These are phyloP conservation scores for Cyanoramphus novaezelandiae DNA, from an alignment of 2,113 vertebrate genomes.

Conservation along the genomic window DNA sequence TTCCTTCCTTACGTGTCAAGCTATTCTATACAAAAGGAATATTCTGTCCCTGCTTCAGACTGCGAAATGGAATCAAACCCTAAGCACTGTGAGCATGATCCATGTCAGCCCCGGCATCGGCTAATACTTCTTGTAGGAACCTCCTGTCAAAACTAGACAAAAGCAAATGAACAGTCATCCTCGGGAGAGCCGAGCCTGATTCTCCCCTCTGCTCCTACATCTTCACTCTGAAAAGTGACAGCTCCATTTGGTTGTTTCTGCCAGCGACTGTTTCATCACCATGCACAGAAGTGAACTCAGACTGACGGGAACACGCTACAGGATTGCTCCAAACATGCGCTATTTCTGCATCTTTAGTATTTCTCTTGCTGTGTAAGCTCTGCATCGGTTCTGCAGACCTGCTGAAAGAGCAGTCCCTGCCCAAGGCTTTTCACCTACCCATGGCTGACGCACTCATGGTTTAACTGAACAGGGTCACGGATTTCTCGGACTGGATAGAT, in stretches of 20 bases:
- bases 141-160: not conserved
- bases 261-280: not conserved
- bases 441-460: not conserved
- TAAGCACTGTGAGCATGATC: not conserved
- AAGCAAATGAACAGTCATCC: not conserved
- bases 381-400: not conserved
- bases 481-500: not conserved
- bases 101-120: not conserved
- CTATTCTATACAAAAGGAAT: not conserved
- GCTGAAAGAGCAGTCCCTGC: not conserved
- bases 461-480: not conserved
- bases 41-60: not conserved
- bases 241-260: not conserved
- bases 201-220: not conserved
- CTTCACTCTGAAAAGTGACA: not conserved
- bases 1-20: not conserved
- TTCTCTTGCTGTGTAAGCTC: not conserved
- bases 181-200: not conserved
- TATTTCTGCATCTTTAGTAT: rapidly evolving
- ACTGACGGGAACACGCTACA: rapidly evolving
- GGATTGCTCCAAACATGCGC: not conserved
- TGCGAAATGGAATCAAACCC: not conserved
- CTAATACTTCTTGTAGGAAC: not conserved
- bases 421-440: not conserved
- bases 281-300: rapidly evolving